Conservation (phyloP, 1,140 invertebrate species). For the Phthorimaea operculella region DNA sequence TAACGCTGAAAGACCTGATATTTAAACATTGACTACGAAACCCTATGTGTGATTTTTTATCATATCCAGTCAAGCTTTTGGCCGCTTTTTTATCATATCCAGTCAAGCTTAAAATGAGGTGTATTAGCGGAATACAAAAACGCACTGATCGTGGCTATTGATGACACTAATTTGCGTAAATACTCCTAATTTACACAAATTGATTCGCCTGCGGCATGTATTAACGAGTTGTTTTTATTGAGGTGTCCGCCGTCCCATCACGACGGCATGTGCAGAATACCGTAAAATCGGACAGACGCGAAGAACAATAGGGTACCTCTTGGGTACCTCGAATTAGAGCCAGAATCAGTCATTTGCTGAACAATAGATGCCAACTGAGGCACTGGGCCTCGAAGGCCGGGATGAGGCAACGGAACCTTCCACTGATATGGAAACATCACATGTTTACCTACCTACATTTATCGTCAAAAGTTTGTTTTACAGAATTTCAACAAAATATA, state of each 20-base stretch:
- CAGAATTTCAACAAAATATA: no score
- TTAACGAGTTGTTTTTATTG: slow-evolving; percentile 1
- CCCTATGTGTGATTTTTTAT: no score
- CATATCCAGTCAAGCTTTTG: no score
- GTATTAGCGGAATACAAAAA: background rate
- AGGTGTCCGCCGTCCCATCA: background rate
- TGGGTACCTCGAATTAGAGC: slow-evolving; percentile 41
- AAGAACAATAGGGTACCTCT: slow-evolving; percentile 45
- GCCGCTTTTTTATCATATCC: no score
- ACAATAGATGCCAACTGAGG: slow-evolving; percentile 38
- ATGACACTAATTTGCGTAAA: background rate
- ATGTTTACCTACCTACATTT: no score
- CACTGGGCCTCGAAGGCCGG: slow-evolving; percentile 39
- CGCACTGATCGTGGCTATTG: no score
- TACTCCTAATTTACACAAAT: background rate
- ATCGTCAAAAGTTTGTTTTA: no score
- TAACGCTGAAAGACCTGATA: no score
- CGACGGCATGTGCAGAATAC: slow-evolving; percentile 23
- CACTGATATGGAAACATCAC: slow-evolving; percentile 17
- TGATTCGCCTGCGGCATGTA: background rate
- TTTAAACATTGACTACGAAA: no score
- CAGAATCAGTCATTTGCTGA: slow-evolving; percentile 40
- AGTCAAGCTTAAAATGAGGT: no score
- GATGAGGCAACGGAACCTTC: slow-evolving; percentile 23
- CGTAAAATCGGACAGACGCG: slow-evolving; percentile 37